Base-by-base conservation (phyloP, 64 coral and sea anemone species). In the Astreopora myriophthalma region DNA sequence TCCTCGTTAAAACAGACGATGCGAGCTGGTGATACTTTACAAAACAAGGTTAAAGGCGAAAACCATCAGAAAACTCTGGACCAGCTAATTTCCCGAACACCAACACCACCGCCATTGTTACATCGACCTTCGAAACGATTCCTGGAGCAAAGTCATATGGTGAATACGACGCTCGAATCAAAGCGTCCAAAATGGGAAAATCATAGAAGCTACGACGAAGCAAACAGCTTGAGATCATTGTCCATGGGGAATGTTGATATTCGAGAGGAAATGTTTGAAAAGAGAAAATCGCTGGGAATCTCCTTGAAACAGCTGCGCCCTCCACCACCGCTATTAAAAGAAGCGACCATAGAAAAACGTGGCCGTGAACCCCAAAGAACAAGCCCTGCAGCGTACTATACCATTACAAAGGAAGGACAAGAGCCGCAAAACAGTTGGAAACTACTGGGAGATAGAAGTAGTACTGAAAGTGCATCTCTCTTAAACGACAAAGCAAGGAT, bases 251-350 rank as follows among this genome's bases (percentile, higher is more conserved):
- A 30, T 5, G 22, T 0, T 16, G 22, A 26, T 83, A 34, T 64
- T 19, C 58, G 33, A 11, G 55, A 63, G 20, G 52, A 83, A 83
- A 83, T 83, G 55, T 83, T 83, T 64, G 79, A 65, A 37, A 83
- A 64, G 55, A 62, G 31, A 63, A 34, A 57, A 6, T 64, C 79
- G 22, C 32, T 83, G 31, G 79, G 33, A 65, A 65, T 19, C 2
- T 61, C 79, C 24, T 64, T 35, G 6, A 80, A 80, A 30, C 76
- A 52, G 17, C 16, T 60, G 28, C 32, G 52, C 24, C 79, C 79
- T 24, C 79, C 79, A 38, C 79, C 79, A 38, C 79, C 79, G 0
- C 79, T 83, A 20, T 24, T 83, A 16, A 83, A 83, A 38, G 28
- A 83, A 2, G 22, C 6, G n/a, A 1, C 9, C 25, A 55, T 37